Base-by-base conservation (phyloP, 1,140 invertebrate species). In the Drosophila mayri region DNA sequence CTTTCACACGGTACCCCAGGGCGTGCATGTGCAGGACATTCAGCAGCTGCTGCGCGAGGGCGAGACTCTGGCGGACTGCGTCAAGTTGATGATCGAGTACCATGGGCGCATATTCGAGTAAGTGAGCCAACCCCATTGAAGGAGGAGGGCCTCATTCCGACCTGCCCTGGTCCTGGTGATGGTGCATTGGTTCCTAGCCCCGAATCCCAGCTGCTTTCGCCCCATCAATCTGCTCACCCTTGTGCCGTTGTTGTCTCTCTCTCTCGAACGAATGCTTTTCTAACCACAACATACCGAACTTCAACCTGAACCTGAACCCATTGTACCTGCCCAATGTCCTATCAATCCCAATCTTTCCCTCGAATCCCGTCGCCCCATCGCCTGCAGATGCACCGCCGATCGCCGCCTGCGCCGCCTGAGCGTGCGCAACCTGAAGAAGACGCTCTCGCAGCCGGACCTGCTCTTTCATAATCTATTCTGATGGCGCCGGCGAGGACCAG, bases 61-160 rank as follows among this genome's bases (percentile, higher is more conserved):
- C 35, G 91, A 92, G 64, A 81, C 79, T 1, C 59, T 92, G 43
- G 76, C 91, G 2, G 91, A 92, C 65, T 92, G 91, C 40, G 91
- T 92, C n/a, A 77, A 80, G 52, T 71, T 92, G 20, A 92, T 92
- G 91, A 92, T 92, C 43, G 91, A 92, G 76, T 91, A 92, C 72
- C 83, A 92, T 37, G 58, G 40, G n/a, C 83, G 90, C 18, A 90
- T 92, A 73, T 92, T 92, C 72, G 88, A 92, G 91, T 92, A 88
- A 92, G 91, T 92, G 70, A 35, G 43, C 58, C 30, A 50, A n/a
- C 37, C 49, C 22, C 46, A 11, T 22, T 12, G 22, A 12, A 47
- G 14, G 3, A 16, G 40, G 20, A 66, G 52, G 35, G 16, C 16
- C 11, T 41, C 11, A 22, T 58, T 2, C 49, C 47, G 57, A 46